Evolutionary conservation across 1,140 invertebrate genomes (phyloP), one percentile per base, ranked within the genome.

Genomic region (Megathymus violae): DNA sequence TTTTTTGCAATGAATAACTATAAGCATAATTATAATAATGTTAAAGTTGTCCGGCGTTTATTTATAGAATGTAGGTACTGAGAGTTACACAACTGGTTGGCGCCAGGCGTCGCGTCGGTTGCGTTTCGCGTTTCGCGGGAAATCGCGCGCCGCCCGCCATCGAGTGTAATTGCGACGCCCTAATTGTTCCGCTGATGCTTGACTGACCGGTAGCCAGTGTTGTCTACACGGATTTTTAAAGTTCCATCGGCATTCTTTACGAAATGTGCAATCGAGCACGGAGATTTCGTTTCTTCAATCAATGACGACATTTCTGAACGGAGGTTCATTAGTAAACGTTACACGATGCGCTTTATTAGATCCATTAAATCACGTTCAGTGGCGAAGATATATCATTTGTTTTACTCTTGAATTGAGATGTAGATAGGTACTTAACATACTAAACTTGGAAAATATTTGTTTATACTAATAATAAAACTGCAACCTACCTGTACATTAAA

Each of bases 121-220:
- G 41, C 52, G 52, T 36, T 51, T 51, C 31, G 47, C 47, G 40
- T 58, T 58, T 58, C 52, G 52, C 52, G 52, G 52, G 40, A 58
- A 58, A 58, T 58, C 52, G 84, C 83, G 85, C 76, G 87, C 65
- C 80, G 78, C 71, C 87, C 81, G 52, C 75, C 72, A 73, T 70
- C 79, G 74, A 71, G n/a, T n/a, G 76, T 87, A 84, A 87, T 89
- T 87, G 83, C 82, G 73, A 65, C 82, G 86, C 78, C 82, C 85
- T 85, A 84, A 83, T 87, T 89, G 82, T 80, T 73, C 67, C 67
- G 56, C 58, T 69, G 72, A 74, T 71, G 73, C 64, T 75, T 80
- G 82, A 69, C 74, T 80, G 82, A 69, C 74, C 63, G 76, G 63
- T 64, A 67, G 71, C 59, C 34, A 10, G 54, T 40, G 52, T 44